Base-by-base conservation (phyloP, 2,113 vertebrate genomes). In the Oceanodroma tethys region DNA sequence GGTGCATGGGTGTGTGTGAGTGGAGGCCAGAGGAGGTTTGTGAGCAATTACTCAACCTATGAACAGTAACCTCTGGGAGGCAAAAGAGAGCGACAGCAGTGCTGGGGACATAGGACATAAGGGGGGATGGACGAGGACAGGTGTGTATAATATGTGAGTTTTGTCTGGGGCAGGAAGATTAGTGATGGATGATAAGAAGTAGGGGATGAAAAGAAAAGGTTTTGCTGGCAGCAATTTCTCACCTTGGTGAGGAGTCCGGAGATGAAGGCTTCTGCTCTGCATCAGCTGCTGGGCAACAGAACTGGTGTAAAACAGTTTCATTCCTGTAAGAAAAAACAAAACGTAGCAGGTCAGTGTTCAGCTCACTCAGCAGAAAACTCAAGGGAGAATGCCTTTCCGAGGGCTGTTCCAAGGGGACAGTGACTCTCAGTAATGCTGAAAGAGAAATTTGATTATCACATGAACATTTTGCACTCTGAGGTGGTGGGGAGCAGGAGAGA, bases 221-320 rank as follows among this genome's bases (percentile, higher is more conserved):
- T 6, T 48, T 65, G 43, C 43, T 83, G n/a, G 29, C 29, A 93
- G 58, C 58, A 45, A 58, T 73, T 82, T 97, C 98, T 86, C 98
- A 98, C 98, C 98, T 98, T 89, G 98, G 90, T 94, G 98, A 97
- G 65, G 97, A 97, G 93, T 98, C 98, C 0, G 97, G 93, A 94
- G 97, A 97, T 59, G 98, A 94, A 26, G 98, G 97, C 93, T 99
- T 99, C 96, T 99, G 99, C 88, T 99, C 98, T 29, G 99, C 97
- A 15, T 99, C 99, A 10, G 99, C 99, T 22, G 99, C 99, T 11
- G 99, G 99, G 96, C 99, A 99, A 97, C 99, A 99, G 97, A 99
- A 99, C 97, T 99, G 99, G 97, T 99, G 99, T 97, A 99, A 98
- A 97, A 99, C 99, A 5, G 98, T 99, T 98, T 99, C 99, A 96